Conservation (phyloP, 2,888 invertebrate genomes). For the Tipula helvola region DNA sequence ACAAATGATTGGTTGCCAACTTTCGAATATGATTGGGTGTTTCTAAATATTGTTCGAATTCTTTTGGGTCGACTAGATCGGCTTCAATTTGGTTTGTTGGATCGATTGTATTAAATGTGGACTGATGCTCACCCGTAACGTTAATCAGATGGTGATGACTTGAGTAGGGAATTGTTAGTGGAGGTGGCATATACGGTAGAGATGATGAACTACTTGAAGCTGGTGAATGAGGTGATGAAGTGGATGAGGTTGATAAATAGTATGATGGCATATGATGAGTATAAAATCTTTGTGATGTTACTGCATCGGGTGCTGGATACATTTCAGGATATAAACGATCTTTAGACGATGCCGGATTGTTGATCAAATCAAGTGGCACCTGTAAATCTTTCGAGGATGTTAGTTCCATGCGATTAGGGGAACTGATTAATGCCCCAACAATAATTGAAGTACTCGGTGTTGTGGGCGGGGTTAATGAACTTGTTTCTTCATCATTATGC, state of each 20-base stretch:
- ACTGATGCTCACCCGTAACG: background rate
- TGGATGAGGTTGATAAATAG: slow-evolving; percentile 10
- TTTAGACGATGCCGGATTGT: background rate
- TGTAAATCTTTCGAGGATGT: slow-evolving; percentile 12
- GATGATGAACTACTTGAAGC: slow-evolving; percentile 13
- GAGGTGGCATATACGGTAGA: background rate
- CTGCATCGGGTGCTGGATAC: background rate
- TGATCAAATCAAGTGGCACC: background rate
- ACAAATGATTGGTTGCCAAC: background rate
- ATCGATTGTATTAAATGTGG: background rate
- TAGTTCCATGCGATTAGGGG: background rate
- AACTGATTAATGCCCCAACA: background rate
- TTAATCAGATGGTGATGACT: background rate
- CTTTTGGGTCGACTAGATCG: slow-evolving; percentile 31
- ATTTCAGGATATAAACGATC: background rate
- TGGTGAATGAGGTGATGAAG: slow-evolving; percentile 17
- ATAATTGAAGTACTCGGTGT: slow-evolving; percentile 23
- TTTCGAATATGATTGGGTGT: slow-evolving; percentile 12
- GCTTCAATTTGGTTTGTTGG: slow-evolving; percentile 16
- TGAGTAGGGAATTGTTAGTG: background rate
- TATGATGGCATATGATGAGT: background rate
- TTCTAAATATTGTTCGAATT: slow-evolving; percentile 36
- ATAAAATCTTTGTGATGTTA: background rate
- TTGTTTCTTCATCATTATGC: slow-evolving; percentile 16
- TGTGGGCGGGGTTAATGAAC: slow-evolving; percentile 31